Evolutionary conservation across 2,888 invertebrate species (phyloP).

Genomic region (Seladonia tumulorum): DNA sequence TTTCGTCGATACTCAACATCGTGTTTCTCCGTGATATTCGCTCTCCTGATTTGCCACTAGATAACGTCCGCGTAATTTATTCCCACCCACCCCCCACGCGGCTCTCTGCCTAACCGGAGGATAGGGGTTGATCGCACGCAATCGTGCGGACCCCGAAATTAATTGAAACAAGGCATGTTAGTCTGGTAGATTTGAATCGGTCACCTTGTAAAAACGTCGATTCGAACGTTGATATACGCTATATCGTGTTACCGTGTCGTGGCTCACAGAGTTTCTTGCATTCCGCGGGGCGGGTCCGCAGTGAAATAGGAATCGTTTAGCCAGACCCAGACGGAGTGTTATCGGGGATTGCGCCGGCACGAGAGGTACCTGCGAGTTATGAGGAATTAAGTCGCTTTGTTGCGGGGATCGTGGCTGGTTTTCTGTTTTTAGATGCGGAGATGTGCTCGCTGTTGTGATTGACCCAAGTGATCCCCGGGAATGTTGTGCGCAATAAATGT

Average conservation of each 20-base stretch:
- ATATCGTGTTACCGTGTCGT: slow-evolving; percentile 4
- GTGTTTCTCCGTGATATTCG: background rate
- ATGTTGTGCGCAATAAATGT: background rate
- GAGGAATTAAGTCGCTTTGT: slow-evolving; percentile 17
- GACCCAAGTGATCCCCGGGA: background rate
- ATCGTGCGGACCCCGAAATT: slow-evolving; percentile 23
- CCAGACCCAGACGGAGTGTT: slow-evolving; percentile 4
- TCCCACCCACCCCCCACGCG: background rate
- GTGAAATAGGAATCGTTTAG: slow-evolving; percentile 21
- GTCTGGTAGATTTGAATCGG: slow-evolving; percentile 31
- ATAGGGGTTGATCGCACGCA: slow-evolving; percentile 33
- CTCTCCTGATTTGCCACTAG: background rate
- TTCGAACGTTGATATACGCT: slow-evolving; percentile 29
- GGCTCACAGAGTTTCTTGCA: background rate
- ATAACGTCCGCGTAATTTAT: slow-evolving; percentile 33
- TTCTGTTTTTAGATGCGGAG: background rate
- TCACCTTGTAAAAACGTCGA: slow-evolving; percentile 40
- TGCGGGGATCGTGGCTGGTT: background rate
- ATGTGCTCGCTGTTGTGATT: background rate
- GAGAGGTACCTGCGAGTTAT: background rate
- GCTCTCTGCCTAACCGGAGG: background rate
- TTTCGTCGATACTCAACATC: background rate
- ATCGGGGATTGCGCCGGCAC: background rate
- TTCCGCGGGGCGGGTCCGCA: background rate
- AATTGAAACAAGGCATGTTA: slow-evolving; percentile 44